phyloP scores from a whole-genome alignment of 2,888 invertebrate genomes.

The Lycophotia porphyrea region DNA sequence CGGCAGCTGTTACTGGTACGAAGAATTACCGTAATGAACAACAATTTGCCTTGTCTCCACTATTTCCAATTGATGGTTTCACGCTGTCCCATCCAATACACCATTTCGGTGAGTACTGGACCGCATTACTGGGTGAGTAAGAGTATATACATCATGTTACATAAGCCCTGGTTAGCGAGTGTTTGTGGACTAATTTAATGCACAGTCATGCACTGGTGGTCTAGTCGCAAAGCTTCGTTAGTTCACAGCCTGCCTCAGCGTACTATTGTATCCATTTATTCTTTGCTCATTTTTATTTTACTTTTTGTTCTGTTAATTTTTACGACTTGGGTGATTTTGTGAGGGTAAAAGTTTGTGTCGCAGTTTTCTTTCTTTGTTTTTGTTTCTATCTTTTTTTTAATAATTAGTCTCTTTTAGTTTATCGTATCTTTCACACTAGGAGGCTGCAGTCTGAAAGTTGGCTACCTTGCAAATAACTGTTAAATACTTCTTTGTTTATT shows the following conservation, averaged over 20 bases:
- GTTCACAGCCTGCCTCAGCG: conserved; percentile 51
- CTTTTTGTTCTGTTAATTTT: conserved; percentile 41
- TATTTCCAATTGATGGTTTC: conserved; percentile 18
- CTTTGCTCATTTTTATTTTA: conserved; percentile 51
- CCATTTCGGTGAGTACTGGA: conserved; percentile 29
- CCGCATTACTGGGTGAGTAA: conserved; percentile 19
- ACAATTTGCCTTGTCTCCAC: background rate
- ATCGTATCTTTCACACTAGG: background rate
- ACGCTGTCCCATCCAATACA: conserved; percentile 40
- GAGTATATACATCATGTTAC: conserved; percentile 51
- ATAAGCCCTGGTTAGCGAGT: conserved; percentile 57
- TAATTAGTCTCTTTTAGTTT: background rate
- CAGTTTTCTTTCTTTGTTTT: background rate
- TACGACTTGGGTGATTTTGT: conserved; percentile 33
- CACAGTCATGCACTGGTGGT: conserved; percentile 76
- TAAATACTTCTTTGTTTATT: background rate
- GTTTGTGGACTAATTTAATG: conserved; percentile 68
- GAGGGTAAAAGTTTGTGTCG: background rate
- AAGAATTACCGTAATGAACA: background rate
- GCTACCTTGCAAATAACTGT: background rate
- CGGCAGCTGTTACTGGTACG: background rate
- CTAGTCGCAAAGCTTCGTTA: conserved; percentile 73
- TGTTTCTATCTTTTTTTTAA: background rate
- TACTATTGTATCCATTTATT: conserved; percentile 49
- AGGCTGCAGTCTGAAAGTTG: background rate